phyloP scores from a whole-genome alignment of 2,113 vertebrate species.

The Solenodon paradoxus region DNA sequence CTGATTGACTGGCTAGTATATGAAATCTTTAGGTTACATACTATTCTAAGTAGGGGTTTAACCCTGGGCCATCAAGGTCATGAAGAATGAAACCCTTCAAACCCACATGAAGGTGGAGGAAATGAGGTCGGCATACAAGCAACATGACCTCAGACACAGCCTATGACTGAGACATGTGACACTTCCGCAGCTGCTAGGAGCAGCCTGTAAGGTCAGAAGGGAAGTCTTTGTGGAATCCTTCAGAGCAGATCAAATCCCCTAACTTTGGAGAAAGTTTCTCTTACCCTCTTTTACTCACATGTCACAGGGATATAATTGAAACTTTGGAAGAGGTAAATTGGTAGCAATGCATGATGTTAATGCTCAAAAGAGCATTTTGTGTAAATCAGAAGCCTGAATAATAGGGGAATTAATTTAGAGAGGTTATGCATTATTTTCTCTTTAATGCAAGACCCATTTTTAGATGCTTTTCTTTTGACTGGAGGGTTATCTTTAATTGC shows the following conservation, averaged over 20 bases:
- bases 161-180: background rate
- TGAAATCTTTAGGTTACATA: background rate
- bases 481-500: constrained; percentile 76
- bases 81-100: background rate
- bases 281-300: background rate
- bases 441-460: constrained; percentile 67
- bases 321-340: background rate
- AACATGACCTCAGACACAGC: background rate
- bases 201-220: background rate
- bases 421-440: constrained; percentile 67
- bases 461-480: constrained; percentile 76
- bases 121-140: background rate
- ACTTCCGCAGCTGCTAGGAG: background rate
- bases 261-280: background rate
- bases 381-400: constrained; percentile 73
- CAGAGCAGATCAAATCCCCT: background rate
- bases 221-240: background rate
- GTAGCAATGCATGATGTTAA: constrained; percentile 65
- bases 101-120: background rate
- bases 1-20: background rate
- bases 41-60: background rate
- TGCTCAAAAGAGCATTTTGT: constrained; percentile 65
- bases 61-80: background rate
- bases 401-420: constrained; percentile 73
- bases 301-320: background rate